Base-by-base conservation (phyloP, 2,888 invertebrate species). In the Smittia sp. region DNA sequence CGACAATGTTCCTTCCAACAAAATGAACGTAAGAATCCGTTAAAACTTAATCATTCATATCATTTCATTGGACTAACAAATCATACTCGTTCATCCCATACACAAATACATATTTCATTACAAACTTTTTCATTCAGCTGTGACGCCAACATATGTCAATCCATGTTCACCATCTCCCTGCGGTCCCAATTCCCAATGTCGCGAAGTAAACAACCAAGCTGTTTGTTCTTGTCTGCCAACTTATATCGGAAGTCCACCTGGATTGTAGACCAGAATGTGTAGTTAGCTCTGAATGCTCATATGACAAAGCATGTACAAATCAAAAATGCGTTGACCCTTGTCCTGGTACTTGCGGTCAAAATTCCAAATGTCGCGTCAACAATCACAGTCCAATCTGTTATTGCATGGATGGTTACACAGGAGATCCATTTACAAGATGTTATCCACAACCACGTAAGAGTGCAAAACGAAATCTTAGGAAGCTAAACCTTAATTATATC, bases 391-490 rank as follows among this genome's bases (percentile, higher is more conserved):
- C 91, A 1, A 87, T 89, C 76, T 88, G 89, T 78, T 86, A 86
- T 73, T 91, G 91, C 78, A 85, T 85, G 72, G 75, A 75, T 75
- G 88, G 88, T 65, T 87, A 86, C 78, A 91, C 91, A 46, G 95
- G 95, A 65, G 92, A 94, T 88, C 93, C 94, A 72, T 93, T 93
- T 79, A 87, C 88, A 1, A 89, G 88, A 78, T 94, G 94, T 58
- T 86, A 82, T 76, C 84, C 85, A 76, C 77, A 79, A 67, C 80
- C 81, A 13, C 76, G 78, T 46, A 76, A 77, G 32, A 74, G 77
- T 25, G 80, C 11, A 1, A 39, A n/a, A 39, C n/a, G n/a, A n/a
- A n/a, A n/a, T n/a, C n/a, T n/a, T n/a, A 39, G 7, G 54, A 9
- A 6, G 54, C 15, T 54, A 32, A 0, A 94, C 94, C 27, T 27